These are phyloP conservation scores for Oncorhynchus nerka DNA, from an alignment of 2,113 vertebrate genomes.

Conservation along the genomic window DNA sequence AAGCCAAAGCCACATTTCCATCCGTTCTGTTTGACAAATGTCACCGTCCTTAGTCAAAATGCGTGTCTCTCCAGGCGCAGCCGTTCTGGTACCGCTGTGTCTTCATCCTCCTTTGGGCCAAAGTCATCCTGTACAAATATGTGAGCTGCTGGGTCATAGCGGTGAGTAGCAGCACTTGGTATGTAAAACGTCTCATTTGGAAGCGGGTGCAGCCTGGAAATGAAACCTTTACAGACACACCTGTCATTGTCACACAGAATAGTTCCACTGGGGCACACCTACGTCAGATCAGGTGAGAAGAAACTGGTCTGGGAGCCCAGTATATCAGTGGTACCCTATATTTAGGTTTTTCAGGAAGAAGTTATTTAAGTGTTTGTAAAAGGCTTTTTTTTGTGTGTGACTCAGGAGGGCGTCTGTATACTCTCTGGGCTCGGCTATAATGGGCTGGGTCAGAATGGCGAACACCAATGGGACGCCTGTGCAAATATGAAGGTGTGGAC, in stretches of 20 bases:
- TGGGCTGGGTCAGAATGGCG: constrained; percentile 71
- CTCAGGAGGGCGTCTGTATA: constrained; percentile 93
- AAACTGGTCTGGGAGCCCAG: background rate
- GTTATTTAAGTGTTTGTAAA: background rate
- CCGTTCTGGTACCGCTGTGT: constrained; percentile 93
- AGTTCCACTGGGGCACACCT: background rate
- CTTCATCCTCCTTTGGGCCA: constrained; percentile 92
- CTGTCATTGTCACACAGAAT: background rate
- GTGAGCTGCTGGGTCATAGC: constrained; percentile 97
- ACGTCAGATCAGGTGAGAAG: background rate
- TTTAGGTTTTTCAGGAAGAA: background rate
- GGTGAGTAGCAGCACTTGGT: constrained; percentile 73
- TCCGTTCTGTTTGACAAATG: constrained; percentile 1
- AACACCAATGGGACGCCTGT: constrained; percentile 86
- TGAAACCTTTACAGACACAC: background rate
- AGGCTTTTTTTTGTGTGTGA: constrained; percentile 17
- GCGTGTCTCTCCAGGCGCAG: constrained; percentile 72
- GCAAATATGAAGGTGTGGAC: constrained; percentile 95
- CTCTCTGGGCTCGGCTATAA: constrained; percentile 88
- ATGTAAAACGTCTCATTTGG: background rate
- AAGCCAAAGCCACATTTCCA: background rate
- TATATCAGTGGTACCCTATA: background rate
- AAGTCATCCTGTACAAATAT: constrained; percentile 93
- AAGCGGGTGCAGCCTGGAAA: no score
- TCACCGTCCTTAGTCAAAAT: background rate